A percentile compares a stretch with the other conserved stretches of the same genome.
Evolutionary conservation across 2,888 invertebrate species (phyloP).

Genomic region (Crepidodera aurea): DNA sequence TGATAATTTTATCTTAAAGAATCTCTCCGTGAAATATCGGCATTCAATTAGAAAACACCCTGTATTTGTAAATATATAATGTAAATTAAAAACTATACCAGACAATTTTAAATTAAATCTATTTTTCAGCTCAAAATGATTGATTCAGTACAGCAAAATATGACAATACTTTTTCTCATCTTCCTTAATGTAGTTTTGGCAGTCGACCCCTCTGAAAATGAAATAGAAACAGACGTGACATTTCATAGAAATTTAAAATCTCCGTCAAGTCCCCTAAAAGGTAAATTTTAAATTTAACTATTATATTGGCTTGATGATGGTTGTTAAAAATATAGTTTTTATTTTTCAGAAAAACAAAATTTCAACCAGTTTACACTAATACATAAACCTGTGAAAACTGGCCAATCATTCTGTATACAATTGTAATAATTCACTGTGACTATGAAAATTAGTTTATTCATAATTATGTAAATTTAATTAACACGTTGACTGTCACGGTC

Average conservation of each 20-base stretch:
- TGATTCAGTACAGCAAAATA: neutral
- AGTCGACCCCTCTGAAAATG: conserved; percentile 52
- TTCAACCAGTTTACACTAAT: neutral
- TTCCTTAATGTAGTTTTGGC: conserved; percentile 41
- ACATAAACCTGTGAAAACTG: too few relatives aligned
- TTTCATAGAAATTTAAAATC: conserved; percentile 54
- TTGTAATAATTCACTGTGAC: too few relatives aligned
- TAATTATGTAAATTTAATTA: too few relatives aligned
- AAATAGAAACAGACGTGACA: conserved; percentile 48
- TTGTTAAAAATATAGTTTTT: neutral
- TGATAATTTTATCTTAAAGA: too few relatives aligned
- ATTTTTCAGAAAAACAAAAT: neutral
- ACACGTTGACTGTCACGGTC: too few relatives aligned
- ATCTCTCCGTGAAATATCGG: too few relatives aligned
- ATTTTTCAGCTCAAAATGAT: conserved; percentile 12
- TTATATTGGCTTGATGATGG: neutral
- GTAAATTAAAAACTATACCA: neutral
- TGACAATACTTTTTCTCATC: conserved; percentile 5
- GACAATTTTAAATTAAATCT: neutral
- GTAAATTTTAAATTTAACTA: conserved; percentile 40
- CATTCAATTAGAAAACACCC: too few relatives aligned
- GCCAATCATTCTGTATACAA: too few relatives aligned
- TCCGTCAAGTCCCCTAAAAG: conserved; percentile 54
- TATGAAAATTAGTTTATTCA: too few relatives aligned
- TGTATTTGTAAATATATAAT: too few relatives aligned